Evolutionary conservation across 2,797 vertebrate species (phyloP).

Genomic region (Ciconia nigra): DNA sequence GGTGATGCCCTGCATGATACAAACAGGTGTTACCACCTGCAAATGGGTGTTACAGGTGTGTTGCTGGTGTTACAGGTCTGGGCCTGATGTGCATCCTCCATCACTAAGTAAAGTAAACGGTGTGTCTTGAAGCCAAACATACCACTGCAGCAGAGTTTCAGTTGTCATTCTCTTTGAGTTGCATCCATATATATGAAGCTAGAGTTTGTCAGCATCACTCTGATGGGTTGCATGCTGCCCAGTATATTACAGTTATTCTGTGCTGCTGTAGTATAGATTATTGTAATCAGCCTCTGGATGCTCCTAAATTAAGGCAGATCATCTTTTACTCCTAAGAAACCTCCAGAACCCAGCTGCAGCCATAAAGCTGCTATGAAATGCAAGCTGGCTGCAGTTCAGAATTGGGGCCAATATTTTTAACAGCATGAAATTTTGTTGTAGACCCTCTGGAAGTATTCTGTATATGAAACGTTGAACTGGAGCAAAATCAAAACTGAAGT

Average conservation of each 20-base stretch:
- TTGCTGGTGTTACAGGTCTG: not conserved
- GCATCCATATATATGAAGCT: not conserved
- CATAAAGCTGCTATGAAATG: conserved; percentile 8
- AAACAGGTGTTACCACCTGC: not conserved
- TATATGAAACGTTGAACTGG: not conserved
- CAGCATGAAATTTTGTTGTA: conserved; percentile 12
- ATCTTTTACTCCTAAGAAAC: conserved; percentile 1
- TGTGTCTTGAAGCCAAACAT: not conserved
- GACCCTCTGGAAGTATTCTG: not conserved
- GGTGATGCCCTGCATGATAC: not conserved
- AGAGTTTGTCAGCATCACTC: not conserved
- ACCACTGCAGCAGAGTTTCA: not conserved
- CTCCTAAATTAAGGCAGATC: conserved; percentile 7
- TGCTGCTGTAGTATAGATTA: not conserved
- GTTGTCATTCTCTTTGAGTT: not conserved
- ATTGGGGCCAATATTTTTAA: not conserved
- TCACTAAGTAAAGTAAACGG: not conserved
- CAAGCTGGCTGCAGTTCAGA: not conserved
- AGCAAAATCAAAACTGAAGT: conserved; percentile 7
- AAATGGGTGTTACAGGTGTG: not conserved
- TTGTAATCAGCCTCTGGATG: not conserved
- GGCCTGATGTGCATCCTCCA: not conserved
- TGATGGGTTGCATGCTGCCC: not conserved
- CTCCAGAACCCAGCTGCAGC: conserved; percentile 3
- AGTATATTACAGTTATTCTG: not conserved